Percentiles rank a stretch among this genome's conserved stretches.
Evolutionary conservation across 92 coral and sea anemone genomes (phyloP).

Genomic region (Meandrina meandrites): DNA sequence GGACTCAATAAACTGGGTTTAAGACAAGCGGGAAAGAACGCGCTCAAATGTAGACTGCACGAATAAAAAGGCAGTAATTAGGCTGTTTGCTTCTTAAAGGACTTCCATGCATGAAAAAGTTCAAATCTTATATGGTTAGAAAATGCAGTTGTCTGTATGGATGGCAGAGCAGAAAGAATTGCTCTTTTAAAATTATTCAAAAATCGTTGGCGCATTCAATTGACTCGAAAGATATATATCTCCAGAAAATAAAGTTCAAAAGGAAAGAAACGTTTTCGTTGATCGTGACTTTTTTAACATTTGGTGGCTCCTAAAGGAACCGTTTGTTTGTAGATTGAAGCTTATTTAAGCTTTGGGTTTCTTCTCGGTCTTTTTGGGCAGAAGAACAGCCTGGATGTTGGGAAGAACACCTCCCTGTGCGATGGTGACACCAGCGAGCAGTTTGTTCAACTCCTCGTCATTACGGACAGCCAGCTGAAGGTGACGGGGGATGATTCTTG

Average conservation of each 20-base stretch:
- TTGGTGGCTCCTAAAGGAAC: constrained; percentile 25
- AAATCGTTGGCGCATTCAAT: no score
- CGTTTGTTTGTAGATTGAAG: constrained; percentile 4
- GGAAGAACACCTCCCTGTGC: constrained; percentile 56
- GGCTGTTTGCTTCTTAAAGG: neutral
- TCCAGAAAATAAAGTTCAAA: neutral
- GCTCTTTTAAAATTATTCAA: no score
- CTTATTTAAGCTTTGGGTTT: constrained; percentile 43
- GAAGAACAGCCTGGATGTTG: constrained; percentile 86
- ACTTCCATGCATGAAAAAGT: no score
- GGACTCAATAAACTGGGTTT: neutral
- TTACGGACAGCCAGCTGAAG: constrained; percentile 53
- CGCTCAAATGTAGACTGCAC: neutral
- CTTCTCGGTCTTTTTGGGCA: constrained; percentile 88
- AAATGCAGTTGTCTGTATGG: no score
- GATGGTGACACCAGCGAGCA: constrained; percentile 51
- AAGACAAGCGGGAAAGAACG: neutral
- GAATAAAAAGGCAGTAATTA: neutral
- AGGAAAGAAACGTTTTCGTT: neutral
- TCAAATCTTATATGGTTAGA: no score
- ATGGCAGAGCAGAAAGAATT: no score
- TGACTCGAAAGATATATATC: neutral
- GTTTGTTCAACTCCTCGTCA: constrained; percentile 58
- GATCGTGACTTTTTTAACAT: neutral
- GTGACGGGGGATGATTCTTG: constrained; percentile 63